phyloP scores from a whole-genome alignment of 2,113 vertebrate genomes.

The Sorex araneus region DNA sequence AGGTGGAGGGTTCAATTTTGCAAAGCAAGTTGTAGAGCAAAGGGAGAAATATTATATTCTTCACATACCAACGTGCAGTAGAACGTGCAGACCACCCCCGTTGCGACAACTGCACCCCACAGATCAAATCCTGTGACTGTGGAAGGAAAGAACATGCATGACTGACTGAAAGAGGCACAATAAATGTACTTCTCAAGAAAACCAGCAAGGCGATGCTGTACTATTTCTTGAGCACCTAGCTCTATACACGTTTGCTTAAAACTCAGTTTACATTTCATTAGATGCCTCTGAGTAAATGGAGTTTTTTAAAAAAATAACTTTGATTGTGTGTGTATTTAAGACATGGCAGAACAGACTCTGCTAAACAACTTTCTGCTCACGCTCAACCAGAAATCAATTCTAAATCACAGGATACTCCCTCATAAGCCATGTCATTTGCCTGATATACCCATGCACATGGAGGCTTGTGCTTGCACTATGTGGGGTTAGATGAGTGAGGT shows the following conservation, averaged over 20 bases:
- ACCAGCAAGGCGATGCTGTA: neutral
- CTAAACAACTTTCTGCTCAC: too few species aligned
- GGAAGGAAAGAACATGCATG: slow-evolving; percentile 60
- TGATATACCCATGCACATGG: too few species aligned
- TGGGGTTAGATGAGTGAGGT: too few species aligned
- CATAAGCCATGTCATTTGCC: too few species aligned
- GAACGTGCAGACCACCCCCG: slow-evolving; percentile 94
- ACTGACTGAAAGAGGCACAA: neutral
- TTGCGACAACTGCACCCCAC: slow-evolving; percentile 94
- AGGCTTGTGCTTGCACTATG: too few species aligned
- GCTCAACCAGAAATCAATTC: too few species aligned
- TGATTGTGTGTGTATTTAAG: too few species aligned
- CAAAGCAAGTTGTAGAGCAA: neutral
- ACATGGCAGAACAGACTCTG: too few species aligned
- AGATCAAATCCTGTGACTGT: slow-evolving; percentile 94
- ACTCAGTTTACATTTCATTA: neutral
- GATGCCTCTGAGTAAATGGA: neutral
- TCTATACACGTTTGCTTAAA: neutral
- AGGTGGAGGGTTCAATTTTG: neutral
- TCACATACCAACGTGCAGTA: slow-evolving; percentile 93
- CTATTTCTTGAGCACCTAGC: neutral
- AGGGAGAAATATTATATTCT: neutral
- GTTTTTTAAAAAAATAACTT: neutral
- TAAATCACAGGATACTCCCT: too few species aligned
- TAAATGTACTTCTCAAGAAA: neutral